A percentile compares a stretch with the other conserved stretches of the same genome.
phyloP scores from a whole-genome alignment of 1,140 invertebrate genomes.

The Argopecten irradians region DNA sequence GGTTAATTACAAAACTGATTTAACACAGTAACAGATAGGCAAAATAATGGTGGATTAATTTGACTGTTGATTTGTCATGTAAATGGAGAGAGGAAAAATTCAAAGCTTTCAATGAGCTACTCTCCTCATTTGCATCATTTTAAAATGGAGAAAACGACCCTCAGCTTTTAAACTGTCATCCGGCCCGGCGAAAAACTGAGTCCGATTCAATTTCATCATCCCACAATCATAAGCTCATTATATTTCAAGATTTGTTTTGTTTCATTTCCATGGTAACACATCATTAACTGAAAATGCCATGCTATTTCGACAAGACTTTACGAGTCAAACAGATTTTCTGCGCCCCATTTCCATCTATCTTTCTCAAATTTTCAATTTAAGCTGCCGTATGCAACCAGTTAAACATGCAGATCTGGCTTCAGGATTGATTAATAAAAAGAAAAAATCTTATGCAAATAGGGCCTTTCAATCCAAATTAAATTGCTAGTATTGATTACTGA shows the following conservation, averaged over 20 bases:
- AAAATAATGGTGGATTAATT: neutral
- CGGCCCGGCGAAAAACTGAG: conserved; percentile 23
- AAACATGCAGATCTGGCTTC: conserved; percentile 23
- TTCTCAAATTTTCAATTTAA: conserved; percentile 30
- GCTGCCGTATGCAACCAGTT: conserved; percentile 29
- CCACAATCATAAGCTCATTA: conserved; percentile 50
- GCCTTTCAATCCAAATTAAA: conserved; percentile 34
- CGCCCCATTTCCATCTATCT: conserved; percentile 6
- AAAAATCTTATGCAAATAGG: conserved; percentile 30
- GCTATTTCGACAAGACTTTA: conserved; percentile 39
- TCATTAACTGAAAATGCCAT: conserved; percentile 51
- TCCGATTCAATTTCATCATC: conserved; percentile 46
- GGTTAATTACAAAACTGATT: conserved; percentile 19
- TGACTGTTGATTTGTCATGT: conserved; percentile 14
- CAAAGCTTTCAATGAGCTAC: conserved; percentile 6
- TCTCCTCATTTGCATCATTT: conserved; percentile 16
- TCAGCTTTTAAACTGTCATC: conserved; percentile 21
- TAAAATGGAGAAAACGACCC: conserved; percentile 10
- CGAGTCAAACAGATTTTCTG: conserved; percentile 43
- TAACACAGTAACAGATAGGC: conserved; percentile 6
- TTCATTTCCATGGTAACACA: conserved; percentile 47
- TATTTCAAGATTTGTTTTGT: conserved; percentile 49
- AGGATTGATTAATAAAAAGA: conserved; percentile 25
- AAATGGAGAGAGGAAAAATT: conserved; percentile 5
- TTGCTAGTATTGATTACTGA: conserved; percentile 26